A percentile compares a stretch with the other conserved stretches of the same genome.
Evolutionary conservation across 2,797 vertebrate genomes (phyloP).

Genomic region (Syngnathus rostellatus): DNA sequence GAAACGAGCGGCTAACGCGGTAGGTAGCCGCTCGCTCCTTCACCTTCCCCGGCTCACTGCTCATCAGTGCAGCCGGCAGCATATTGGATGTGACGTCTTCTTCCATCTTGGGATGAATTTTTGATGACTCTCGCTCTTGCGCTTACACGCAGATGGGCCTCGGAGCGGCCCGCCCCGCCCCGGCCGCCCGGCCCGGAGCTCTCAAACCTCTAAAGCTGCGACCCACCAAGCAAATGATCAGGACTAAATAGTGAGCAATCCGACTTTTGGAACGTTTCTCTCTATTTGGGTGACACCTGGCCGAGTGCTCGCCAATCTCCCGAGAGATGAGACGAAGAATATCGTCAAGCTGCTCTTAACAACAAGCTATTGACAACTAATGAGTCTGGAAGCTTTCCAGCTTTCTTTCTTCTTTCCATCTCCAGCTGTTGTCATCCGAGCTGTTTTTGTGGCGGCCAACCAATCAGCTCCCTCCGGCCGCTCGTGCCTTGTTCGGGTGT

Average conservation of each 20-base stretch:
- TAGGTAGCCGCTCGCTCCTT: slow-evolving; percentile 32
- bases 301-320: too few relatives aligned
- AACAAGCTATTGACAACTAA: not conserved
- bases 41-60: slow-evolving; percentile 47
- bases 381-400: not conserved
- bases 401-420: slow-evolving; percentile 1
- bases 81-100: slow-evolving; percentile 71
- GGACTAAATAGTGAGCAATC: too few relatives aligned
- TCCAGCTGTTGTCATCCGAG: too few relatives aligned
- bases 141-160: slow-evolving; percentile 35
- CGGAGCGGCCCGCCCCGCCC: slow-evolving; percentile 10
- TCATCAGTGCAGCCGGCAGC: slow-evolving; percentile 60
- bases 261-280: too few relatives aligned
- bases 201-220: too few relatives aligned
- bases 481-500: too few relatives aligned
- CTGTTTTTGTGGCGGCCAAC: too few relatives aligned
- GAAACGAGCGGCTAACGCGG: not conserved
- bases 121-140: slow-evolving; percentile 60
- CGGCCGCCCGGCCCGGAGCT: too few relatives aligned
- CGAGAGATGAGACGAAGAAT: not conserved
- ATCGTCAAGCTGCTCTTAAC: not conserved
- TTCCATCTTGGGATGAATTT: slow-evolving; percentile 72
- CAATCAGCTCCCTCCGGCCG: too few relatives aligned
- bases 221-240: too few relatives aligned
- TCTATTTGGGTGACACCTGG: too few relatives aligned